phyloP scores from a whole-genome alignment of 2,113 vertebrate genomes.

The Sturnira hondurensis region DNA sequence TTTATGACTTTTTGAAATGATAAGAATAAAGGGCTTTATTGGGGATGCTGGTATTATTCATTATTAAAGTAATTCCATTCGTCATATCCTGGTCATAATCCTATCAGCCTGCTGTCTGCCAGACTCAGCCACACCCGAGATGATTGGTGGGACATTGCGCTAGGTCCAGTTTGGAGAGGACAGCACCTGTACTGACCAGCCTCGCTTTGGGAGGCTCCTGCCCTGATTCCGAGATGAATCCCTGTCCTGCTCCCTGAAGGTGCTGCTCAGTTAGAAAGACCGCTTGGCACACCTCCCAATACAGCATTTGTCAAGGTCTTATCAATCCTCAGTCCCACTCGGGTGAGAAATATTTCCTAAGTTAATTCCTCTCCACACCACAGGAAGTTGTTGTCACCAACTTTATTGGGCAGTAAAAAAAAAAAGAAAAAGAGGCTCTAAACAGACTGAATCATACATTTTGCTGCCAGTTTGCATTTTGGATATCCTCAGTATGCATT shows the following conservation, averaged over 20 bases:
- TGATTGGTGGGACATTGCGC: background rate
- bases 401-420: slow-evolving; percentile 38
- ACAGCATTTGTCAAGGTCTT: slow-evolving; percentile 40
- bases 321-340: background rate
- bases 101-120: background rate
- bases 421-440: slow-evolving; percentile 29
- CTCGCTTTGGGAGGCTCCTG: background rate
- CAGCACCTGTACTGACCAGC: background rate
- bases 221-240: background rate
- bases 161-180: background rate
- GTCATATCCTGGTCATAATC: background rate
- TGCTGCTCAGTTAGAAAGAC: background rate
- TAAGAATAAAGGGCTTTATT: background rate
- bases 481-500: slow-evolving; percentile 17
- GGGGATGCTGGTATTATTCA: background rate
- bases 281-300: background rate
- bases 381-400: background rate
- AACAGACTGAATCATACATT: slow-evolving; percentile 30
- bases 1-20: background rate
- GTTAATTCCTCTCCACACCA: slow-evolving; percentile 34
- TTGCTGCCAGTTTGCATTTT: slow-evolving; percentile 27
- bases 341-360: slow-evolving; percentile 26
- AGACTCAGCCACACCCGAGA: background rate
- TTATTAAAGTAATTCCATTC: background rate
- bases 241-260: background rate